These are phyloP conservation scores for Lophius piscatorius DNA, from an alignment of 2,113 vertebrate species.

Conservation along the genomic window DNA sequence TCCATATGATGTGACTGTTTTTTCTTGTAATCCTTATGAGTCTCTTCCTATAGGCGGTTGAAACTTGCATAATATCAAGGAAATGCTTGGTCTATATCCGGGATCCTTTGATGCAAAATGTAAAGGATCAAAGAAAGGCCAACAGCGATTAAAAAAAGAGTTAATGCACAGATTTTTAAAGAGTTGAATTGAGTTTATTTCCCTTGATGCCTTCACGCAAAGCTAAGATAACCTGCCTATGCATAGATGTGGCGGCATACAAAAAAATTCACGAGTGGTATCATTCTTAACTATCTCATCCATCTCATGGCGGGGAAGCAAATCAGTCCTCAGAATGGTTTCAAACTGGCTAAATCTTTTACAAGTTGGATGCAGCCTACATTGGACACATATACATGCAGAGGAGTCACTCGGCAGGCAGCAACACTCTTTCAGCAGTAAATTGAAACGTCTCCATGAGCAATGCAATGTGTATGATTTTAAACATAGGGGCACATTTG, in stretches of 20 bases:
- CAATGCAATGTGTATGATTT: too few relatives aligned
- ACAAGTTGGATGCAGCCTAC: too few relatives aligned
- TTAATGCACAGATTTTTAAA: constrained; percentile 1
- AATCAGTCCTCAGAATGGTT: not conserved
- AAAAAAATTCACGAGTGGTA: too few relatives aligned
- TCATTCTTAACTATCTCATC: too few relatives aligned
- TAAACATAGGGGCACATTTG: too few relatives aligned
- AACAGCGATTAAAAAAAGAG: not conserved
- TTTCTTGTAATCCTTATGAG: constrained; percentile 44
- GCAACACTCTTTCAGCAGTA: too few relatives aligned
- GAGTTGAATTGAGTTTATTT: not conserved
- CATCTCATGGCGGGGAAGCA: not conserved
- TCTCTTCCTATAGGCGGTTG: constrained; percentile 32
- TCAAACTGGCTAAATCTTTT: too few relatives aligned
- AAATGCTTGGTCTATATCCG: constrained; percentile 5
- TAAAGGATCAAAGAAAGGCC: not conserved
- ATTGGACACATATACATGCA: too few relatives aligned
- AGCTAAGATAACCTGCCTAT: constrained; percentile 8
- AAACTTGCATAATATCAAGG: constrained; percentile 38
- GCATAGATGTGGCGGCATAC: too few relatives aligned
- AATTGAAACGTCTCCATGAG: too few relatives aligned
- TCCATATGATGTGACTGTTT: constrained; percentile 19
- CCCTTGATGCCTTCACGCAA: too few relatives aligned
- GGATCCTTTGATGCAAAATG: constrained; percentile 1
- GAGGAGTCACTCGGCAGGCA: too few relatives aligned